A percentile compares a stretch with the other conserved stretches of the same genome.
Conservation (phyloP, 2,888 invertebrate species). For the Tanaodytes sp. region DNA sequence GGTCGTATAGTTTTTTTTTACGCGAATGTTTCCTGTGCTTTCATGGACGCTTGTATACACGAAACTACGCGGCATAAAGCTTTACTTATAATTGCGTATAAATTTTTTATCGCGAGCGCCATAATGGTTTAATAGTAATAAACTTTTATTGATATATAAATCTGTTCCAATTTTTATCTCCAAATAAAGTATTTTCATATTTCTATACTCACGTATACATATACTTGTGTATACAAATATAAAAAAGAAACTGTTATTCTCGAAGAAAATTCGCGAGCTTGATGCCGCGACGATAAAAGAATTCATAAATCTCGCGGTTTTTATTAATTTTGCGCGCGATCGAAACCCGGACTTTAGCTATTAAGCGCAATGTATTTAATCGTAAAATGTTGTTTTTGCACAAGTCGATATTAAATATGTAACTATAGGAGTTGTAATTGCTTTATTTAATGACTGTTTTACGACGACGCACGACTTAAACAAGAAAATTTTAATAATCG, state of each 20-base stretch:
- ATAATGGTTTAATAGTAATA: neutral
- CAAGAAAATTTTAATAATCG: slow-evolving; percentile 43
- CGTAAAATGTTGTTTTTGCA: slow-evolving; percentile 41
- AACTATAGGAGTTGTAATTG: slow-evolving; percentile 31
- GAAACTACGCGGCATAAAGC: neutral
- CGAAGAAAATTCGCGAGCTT: too few species aligned
- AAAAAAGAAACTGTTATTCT: too few species aligned
- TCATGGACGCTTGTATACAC: neutral
- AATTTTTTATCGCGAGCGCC: neutral
- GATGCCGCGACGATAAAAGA: too few species aligned
- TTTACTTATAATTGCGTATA: slow-evolving; percentile 1
- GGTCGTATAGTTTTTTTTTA: too few species aligned
- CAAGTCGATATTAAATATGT: slow-evolving; percentile 42
- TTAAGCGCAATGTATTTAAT: slow-evolving; percentile 31
- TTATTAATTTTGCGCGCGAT: neutral
- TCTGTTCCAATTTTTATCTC: neutral
- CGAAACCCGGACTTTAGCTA: slow-evolving; percentile 12
- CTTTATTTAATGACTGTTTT: slow-evolving; percentile 33
- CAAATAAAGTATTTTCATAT: too few species aligned
- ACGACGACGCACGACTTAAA: slow-evolving; percentile 26
- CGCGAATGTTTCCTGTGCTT: too few species aligned
- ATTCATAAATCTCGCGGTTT: too few species aligned
- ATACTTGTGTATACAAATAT: too few species aligned
- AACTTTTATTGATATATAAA: neutral
- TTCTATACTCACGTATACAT: too few species aligned